Evolutionary conservation across 2,797 vertebrate genomes (phyloP), one percentile per base, ranked within the genome.

Genomic region (Enteromius fasciolatus): DNA sequence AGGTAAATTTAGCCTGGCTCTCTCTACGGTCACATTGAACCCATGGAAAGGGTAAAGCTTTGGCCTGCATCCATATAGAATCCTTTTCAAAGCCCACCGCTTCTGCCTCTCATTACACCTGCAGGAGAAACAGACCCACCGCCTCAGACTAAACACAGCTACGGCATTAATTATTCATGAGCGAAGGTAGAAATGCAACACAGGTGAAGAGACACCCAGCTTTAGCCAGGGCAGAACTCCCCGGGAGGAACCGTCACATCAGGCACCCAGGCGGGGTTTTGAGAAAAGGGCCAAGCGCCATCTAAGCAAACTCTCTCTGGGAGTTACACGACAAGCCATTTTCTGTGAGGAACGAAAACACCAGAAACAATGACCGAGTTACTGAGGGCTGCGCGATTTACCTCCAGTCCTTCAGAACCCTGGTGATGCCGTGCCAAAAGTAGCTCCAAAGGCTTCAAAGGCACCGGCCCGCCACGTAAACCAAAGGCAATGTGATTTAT

Each of bases 51-150:
- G 81, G 44, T 66, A 83, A 85, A 72, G 81, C 77, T 84, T 87
- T 90, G 86, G 85, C 85, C 63, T 75, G 66, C 67, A 73, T 86
- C 86, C 84, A 88, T 79, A 72, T 50, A 73, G 78, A 79, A 79
- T 70, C 83, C 80, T 48, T 80, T 92, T 90, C 57, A 89, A 93
- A 90, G 57, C 79, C 86, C 81, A 91, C 76, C 52, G 59, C 81
- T 92, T 89, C 93, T 92, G 93, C 89, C 86, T 93, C 92, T 93
- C 93, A 94, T 93, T 94, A 91, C 90, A 94, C 88, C 89, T 92
- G 90, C 88, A 93, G 89, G 88, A 90, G 93, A 94, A 80, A 92
- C 87, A 93, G 91, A 90, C 86, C 81, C 85, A 20, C 2, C 87
- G 90, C 81, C 89, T 87, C 80, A 76, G 87, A 91, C 76, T 67